Conservation (phyloP, 2,797 vertebrate genomes). For the Scarus forsteni region DNA sequence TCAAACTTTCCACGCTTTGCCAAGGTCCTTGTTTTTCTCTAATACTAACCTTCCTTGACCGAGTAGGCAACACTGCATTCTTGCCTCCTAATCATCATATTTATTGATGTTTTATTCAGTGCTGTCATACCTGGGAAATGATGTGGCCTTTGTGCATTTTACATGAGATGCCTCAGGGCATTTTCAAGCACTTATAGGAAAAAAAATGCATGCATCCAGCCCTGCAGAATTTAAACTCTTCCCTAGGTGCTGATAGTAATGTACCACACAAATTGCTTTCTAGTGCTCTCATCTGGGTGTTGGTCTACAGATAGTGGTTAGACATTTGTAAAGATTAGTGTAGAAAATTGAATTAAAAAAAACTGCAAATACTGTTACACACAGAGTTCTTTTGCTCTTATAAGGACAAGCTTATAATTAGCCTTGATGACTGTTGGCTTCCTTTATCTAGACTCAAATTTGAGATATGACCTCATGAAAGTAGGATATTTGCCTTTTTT, state of each 20-base stretch:
- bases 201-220: conserved; percentile 43
- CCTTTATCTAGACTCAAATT: too few species aligned
- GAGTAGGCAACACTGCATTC: conserved; percentile 37
- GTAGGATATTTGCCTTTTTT: too few species aligned
- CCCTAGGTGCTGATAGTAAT: conserved; percentile 15
- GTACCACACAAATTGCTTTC: background rate
- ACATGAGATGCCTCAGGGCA: conserved; percentile 57
- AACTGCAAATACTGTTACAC: background rate
- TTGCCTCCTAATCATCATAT: conserved; percentile 60
- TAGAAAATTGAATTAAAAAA: conserved; percentile 1
- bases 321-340: background rate
- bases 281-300: conserved; percentile 6
- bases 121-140: conserved; percentile 49
- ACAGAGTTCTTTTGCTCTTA: background rate
- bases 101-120: conserved; percentile 76
- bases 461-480: too few species aligned
- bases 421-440: background rate
- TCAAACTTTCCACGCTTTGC: conserved; percentile 23
- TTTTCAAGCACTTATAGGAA: conserved; percentile 39
- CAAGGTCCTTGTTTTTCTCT: conserved; percentile 3
- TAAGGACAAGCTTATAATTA: background rate
- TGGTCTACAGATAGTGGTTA: background rate
- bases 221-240: conserved; percentile 39
- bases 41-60: conserved; percentile 31
- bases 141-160: conserved; percentile 61